Conservation (phyloP, 2,888 invertebrate genomes). For the Tetanocera ferruginea region DNA sequence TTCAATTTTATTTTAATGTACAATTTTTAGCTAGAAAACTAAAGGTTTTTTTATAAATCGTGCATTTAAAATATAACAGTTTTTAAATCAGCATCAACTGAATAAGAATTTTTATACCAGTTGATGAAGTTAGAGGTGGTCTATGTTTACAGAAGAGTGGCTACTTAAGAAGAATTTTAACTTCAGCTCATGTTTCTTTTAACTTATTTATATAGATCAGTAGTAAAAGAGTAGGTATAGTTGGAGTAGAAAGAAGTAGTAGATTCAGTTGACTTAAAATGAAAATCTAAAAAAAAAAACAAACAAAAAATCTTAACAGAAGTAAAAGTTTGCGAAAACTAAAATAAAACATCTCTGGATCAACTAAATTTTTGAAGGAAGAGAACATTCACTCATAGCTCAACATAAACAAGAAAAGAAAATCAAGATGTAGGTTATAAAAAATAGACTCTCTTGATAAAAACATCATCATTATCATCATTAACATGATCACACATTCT, state of each 20-base stretch:
- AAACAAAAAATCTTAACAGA: not conserved
- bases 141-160: not conserved
- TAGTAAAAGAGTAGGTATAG: too few relatives aligned
- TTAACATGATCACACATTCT: conserved; percentile 21
- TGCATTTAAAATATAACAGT: too few relatives aligned
- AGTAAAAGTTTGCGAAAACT: conserved; percentile 1
- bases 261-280: conserved; percentile 34
- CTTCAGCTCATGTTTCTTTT: not conserved
- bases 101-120: too few relatives aligned
- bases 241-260: not conserved
- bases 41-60: too few relatives aligned
- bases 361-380: not conserved
- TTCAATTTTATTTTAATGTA: too few relatives aligned
- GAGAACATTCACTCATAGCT: conserved; percentile 16
- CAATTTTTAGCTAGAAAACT: too few relatives aligned
- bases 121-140: too few relatives aligned
- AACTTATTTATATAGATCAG: not conserved
- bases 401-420: conserved; percentile 1
- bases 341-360: conserved; percentile 26
- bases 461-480: conserved; percentile 2
- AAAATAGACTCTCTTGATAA: not conserved
- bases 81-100: too few relatives aligned
- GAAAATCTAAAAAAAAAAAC: not conserved
- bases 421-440: not conserved
- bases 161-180: not conserved